A percentile compares a stretch with the other conserved stretches of the same genome.
phyloP scores from a whole-genome alignment of 2,113 vertebrate species.

The Castor canadensis region DNA sequence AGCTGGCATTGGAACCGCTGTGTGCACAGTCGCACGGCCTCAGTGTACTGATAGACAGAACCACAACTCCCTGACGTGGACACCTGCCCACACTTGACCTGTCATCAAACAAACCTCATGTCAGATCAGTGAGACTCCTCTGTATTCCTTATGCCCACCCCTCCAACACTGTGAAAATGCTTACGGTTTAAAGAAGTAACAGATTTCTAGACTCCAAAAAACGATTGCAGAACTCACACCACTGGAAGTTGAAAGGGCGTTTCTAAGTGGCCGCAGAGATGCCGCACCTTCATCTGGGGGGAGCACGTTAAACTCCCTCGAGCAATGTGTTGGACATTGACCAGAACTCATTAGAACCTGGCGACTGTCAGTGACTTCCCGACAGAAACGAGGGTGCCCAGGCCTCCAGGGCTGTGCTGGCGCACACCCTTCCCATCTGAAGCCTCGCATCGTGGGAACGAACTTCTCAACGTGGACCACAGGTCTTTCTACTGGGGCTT shows the following conservation, averaged over 20 bases:
- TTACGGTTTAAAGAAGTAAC: not conserved
- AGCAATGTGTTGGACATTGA: fast-evolving
- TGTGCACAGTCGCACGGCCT: not conserved
- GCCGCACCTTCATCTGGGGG: fast-evolving
- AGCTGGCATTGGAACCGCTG: not conserved
- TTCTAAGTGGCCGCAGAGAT: fast-evolving
- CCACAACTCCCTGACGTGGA: not conserved
- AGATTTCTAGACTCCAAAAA: not conserved
- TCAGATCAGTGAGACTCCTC: not conserved
- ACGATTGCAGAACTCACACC: not conserved
- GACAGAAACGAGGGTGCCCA: fast-evolving
- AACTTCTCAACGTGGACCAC: fast-evolving
- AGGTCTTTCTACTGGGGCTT: fast-evolving
- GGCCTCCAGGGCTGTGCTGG: fast-evolving
- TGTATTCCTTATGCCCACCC: not conserved
- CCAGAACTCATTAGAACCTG: fast-evolving
- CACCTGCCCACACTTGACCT: not conserved
- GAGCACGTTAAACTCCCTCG: fast-evolving
- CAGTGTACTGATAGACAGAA: not conserved
- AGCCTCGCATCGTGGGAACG: fast-evolving
- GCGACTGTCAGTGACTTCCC: fast-evolving
- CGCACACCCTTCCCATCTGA: not conserved
- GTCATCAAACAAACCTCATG: not conserved
- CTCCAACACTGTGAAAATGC: not conserved
- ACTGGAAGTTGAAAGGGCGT: fast-evolving